phyloP scores from a whole-genome alignment of 2,113 vertebrate species.

The Piprites chloris region DNA sequence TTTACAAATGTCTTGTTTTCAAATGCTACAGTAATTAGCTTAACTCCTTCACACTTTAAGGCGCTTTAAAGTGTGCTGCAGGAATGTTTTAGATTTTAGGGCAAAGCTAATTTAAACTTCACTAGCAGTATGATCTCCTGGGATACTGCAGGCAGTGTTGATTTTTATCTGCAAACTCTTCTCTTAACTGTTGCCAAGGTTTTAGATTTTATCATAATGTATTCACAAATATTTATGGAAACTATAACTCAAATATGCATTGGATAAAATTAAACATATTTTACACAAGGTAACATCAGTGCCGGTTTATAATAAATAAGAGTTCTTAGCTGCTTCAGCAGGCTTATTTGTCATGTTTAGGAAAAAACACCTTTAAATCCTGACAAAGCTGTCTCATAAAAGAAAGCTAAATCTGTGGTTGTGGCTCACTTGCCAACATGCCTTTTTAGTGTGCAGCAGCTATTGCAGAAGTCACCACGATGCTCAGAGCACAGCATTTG shows the following conservation, averaged over 20 bases:
- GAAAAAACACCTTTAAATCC: constrained; percentile 19
- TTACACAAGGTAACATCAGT: constrained; percentile 26
- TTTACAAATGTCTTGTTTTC: constrained; percentile 62
- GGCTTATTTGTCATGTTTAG: not conserved
- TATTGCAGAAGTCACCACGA: not conserved
- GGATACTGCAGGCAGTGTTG: constrained; percentile 69
- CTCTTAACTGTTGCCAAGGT: constrained; percentile 65
- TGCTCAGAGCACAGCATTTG: not conserved
- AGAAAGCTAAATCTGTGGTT: not conserved
- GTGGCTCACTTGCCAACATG: not conserved
- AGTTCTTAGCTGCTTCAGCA: not conserved
- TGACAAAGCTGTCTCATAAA: not conserved
- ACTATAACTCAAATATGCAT: constrained; percentile 51
- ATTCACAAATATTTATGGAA: constrained; percentile 68
- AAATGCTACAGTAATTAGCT: constrained; percentile 63
- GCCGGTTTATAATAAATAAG: constrained; percentile 21
- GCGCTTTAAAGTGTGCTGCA: constrained; percentile 61
- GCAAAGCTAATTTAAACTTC: constrained; percentile 70
- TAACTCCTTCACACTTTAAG: constrained; percentile 64
- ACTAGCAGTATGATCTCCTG: constrained; percentile 52
- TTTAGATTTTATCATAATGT: constrained; percentile 66
- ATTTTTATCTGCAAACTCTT: constrained; percentile 61
- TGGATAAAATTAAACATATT: constrained; percentile 47
- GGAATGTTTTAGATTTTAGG: constrained; percentile 63
- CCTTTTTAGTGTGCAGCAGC: not conserved